These are phyloP conservation scores for Spisula solida DNA, from an alignment of 2,888 invertebrate species.

Conservation along the genomic window DNA sequence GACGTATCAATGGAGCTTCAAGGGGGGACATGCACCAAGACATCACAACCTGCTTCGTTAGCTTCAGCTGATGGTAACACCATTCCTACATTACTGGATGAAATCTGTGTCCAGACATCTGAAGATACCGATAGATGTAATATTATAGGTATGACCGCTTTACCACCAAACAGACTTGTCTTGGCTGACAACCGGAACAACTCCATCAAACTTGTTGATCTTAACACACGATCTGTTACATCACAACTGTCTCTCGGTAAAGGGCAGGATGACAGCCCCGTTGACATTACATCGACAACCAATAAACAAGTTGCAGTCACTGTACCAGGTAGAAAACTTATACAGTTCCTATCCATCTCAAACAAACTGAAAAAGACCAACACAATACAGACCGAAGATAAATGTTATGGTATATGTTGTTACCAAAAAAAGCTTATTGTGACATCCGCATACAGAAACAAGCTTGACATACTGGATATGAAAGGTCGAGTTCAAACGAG, in stretches of 20 bases:
- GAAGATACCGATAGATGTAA: background rate
- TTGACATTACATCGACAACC: background rate
- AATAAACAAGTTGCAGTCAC: conserved; percentile 19
- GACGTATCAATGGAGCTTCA: background rate
- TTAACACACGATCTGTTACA: background rate
- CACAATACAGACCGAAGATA: background rate
- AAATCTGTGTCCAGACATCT: conserved; percentile 2
- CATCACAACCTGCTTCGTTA: background rate
- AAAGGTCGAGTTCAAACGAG: too few species aligned
- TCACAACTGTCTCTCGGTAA: background rate
- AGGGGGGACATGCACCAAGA: background rate
- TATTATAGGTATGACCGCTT: background rate
- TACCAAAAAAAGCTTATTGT: conserved; percentile 23
- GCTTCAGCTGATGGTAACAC: background rate
- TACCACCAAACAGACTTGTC: background rate
- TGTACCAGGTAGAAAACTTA: background rate
- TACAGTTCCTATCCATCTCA: conserved; percentile 1
- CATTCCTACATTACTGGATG: background rate
- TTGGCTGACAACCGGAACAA: background rate
- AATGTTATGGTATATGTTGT: background rate
- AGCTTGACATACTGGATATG: background rate
- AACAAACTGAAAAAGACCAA: background rate
- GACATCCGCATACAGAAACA: background rate
- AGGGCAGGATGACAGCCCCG: background rate
- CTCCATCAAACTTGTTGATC: background rate